Base-by-base conservation (phyloP, 2,113 vertebrate genomes). In the Platichthys flesus region DNA sequence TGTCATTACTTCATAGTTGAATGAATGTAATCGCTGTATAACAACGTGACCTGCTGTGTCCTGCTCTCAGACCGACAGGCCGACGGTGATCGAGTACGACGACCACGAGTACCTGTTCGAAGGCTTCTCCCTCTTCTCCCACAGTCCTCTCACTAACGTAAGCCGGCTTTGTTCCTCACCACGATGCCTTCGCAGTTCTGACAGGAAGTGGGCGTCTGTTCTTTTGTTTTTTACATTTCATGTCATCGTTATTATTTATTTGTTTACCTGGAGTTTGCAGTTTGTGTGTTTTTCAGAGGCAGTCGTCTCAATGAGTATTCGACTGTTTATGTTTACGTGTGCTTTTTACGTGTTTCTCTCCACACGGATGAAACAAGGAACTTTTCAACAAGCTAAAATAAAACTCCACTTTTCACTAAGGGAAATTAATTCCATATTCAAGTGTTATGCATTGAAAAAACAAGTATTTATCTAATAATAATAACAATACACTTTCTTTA, bases 21-120 rank as follows among this genome's bases (percentile, higher is more conserved):
- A 6, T 31, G 28, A 31, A 31, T 31, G 10, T 42, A 42, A 42
- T 42, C 10, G 10, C 40, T 42, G 12, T 42, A 42, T 42, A 42
- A 42, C 13, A 42, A 51, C 47, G 4, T 64, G 10, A 3, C 18
- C 12, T 16, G 13, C 16, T 42, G 35, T 28, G 23, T 9, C 54
- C 54, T 24, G 54, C 14, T 56, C 90, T 62, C 88, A 99, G 98
- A 99, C 98, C 0, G 98, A 99, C 90, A 88, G 98, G 73, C 98
- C 98, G 14, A 99, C 98, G 2, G 98, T 99, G 84, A 96, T 99
- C 64, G 98, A 99, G 81, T 99, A 99, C 31, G 98, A 99, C 51
- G 98, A 99, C 89, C 98, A 99, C 2, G 98, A 99, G 82, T 99
- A 99, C 78, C 97, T 99, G 89, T 99, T 99, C 73, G 98, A 99